Base-by-base conservation (phyloP, 92 coral and sea anemone genomes). In the Siderastrea siderea region DNA sequence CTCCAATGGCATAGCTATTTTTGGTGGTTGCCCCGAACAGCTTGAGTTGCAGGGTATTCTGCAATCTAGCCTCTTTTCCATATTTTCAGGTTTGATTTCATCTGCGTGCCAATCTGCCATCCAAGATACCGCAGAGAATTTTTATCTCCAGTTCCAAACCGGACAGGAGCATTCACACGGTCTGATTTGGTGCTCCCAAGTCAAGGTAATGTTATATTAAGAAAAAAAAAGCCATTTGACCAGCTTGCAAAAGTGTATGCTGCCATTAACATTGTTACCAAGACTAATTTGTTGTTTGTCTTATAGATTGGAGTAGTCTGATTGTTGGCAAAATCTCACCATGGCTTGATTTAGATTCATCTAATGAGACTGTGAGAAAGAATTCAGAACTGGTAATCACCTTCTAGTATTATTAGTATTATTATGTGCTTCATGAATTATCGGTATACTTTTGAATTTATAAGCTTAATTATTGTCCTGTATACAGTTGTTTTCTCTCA, bases 261-360 rank as follows among this genome's bases (percentile, higher is more conserved):
- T 26, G 0, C 38, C 38, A 26, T 26, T 26, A 26, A 26, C 38
- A 26, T 26, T 26, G 38, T 26, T 26, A 26, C 38, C 38, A 26
- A 26, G 38, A 26, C 38, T 26, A 26, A 26, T 51, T 50, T 54
- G 14, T 46, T 5, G 71, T 47, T 45, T 11, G 11, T 77, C 6
- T 10, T 38, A 38, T 64, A 98, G 99, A 98, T 79, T 98, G 99
- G 99, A 96, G 93, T 57, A 98, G 97, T 47, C 86, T 98, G 26
- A 93, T 98, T 81, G 99, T 98, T 85, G 99, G 99, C 48, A 98
- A 95, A 83, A 87, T 87, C n/a, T 98, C 99, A 45, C 99, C 99
- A 13, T 98, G 99, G 99, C 88, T 98, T 19, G 91, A 98, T 66
- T 84, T 96, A n/a, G 99, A 95, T 73, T 92, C 99, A 44, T 71